A percentile compares a stretch with the other conserved stretches of the same genome.
Evolutionary conservation across 2,888 invertebrate species (phyloP).

Genomic region (Odontocolon sp.): DNA sequence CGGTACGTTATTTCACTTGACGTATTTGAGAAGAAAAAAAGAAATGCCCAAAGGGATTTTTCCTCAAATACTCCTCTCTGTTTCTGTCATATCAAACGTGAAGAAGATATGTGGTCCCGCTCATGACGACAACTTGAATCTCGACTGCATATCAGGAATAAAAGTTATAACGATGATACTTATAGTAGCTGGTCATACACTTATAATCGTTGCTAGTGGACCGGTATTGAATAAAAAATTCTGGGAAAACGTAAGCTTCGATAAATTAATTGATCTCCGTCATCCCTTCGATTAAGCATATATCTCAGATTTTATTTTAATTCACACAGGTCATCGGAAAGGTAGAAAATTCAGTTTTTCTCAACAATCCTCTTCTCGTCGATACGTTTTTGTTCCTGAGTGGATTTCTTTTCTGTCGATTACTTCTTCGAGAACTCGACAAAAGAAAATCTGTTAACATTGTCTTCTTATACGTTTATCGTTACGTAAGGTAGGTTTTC

Average conservation of each 20-base stretch:
- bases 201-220: conserved; percentile 86
- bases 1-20: conserved; percentile 72
- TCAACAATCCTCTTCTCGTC: conserved; percentile 87
- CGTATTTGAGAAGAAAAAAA: conserved; percentile 63
- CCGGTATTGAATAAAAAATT: conserved; percentile 86
- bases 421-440: conserved; percentile 86
- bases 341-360: conserved; percentile 84
- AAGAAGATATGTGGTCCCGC: conserved; percentile 84
- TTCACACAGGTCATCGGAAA: conserved; percentile 83
- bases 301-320: not conserved
- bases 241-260: conserved; percentile 82
- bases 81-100: conserved; percentile 84
- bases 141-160: conserved; percentile 86
- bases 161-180: conserved; percentile 87
- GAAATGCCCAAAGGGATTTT: conserved; percentile 63
- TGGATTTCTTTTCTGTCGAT: conserved; percentile 86
- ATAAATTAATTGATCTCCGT: not conserved
- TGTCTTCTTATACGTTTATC: conserved; percentile 84
- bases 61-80: conserved; percentile 79
- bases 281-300: not conserved
- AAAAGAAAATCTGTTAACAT: conserved; percentile 85
- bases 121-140: conserved; percentile 83
- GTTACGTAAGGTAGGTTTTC: conserved; percentile 87
- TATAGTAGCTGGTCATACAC: conserved; percentile 86
- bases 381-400: conserved; percentile 88